A percentile compares a stretch with the other conserved stretches of the same genome.
Evolutionary conservation across 1,140 invertebrate species (phyloP).

Genomic region (Polyergus mexicanus): DNA sequence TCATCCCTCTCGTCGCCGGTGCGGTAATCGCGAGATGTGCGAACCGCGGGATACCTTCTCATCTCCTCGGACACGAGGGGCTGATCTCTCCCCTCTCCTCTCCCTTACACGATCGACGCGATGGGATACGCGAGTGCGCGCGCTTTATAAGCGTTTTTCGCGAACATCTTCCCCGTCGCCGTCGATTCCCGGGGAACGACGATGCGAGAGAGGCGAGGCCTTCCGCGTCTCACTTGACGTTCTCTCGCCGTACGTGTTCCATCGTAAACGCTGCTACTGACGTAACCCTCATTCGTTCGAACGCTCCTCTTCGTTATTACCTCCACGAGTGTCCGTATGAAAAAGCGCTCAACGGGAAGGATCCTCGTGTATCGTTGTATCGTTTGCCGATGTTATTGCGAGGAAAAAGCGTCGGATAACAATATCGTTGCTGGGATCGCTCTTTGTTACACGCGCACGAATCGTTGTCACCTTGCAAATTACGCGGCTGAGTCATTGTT

Average conservation of each 20-base stretch:
- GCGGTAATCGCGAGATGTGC: neutral
- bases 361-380: neutral
- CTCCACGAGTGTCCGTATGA: neutral
- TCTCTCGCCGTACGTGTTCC: neutral
- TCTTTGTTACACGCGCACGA: conserved; percentile 29
- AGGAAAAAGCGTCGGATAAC: neutral
- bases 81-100: no score
- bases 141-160: neutral
- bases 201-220: no score
- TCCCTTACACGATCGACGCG: no score
- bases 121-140: no score
- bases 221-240: neutral
- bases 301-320: neutral
- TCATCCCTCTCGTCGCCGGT: neutral
- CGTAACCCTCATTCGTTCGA: neutral
- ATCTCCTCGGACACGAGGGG: no score
- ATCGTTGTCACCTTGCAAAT: conserved; percentile 38
- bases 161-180: neutral
- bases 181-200: neutral
- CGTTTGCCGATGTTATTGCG: neutral
- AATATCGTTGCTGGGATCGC: neutral
- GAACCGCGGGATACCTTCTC: no score
- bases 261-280: neutral
- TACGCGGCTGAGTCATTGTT: conserved; percentile 45
- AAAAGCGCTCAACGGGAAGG: neutral